phyloP scores from a whole-genome alignment of 2,797 vertebrate genomes.

The Tapirus indicus region DNA sequence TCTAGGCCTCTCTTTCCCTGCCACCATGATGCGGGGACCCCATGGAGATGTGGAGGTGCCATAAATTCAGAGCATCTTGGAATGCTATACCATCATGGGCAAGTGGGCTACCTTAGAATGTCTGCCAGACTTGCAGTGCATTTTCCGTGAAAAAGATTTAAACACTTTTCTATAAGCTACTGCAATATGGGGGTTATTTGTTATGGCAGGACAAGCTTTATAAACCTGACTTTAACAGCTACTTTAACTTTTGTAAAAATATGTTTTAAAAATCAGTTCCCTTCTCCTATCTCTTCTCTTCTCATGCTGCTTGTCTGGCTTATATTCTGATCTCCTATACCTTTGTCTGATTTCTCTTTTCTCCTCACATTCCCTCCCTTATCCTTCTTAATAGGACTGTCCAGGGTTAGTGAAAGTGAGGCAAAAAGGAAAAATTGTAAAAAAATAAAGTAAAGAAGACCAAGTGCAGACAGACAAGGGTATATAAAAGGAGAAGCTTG shows the following conservation, averaged over 20 bases:
- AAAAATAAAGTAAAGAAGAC: not conserved
- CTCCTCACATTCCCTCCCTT: not conserved
- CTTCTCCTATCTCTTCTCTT: not conserved
- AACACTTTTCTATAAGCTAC: not conserved
- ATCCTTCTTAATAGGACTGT: not conserved
- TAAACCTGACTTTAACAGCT: not conserved
- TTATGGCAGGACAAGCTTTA: not conserved
- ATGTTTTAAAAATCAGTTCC: not conserved
- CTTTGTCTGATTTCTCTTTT: not conserved
- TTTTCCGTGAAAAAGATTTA: not conserved
- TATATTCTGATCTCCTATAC: not conserved
- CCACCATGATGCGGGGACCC: not conserved
- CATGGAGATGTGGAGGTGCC: not conserved
- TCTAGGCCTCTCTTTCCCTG: not conserved
- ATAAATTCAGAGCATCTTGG: not conserved
- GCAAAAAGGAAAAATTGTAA: not conserved
- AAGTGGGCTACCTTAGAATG: not conserved
- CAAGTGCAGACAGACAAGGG: not conserved
- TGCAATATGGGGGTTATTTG: too few species aligned
- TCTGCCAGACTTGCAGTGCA: not conserved
- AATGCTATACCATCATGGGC: not conserved
- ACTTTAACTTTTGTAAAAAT: not conserved
- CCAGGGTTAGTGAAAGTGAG: not conserved
- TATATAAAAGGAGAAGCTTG: not conserved
- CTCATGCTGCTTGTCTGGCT: not conserved